These are phyloP conservation scores for Octomys mimax DNA, from an alignment of 2,797 vertebrate genomes.

Conservation along the genomic window DNA sequence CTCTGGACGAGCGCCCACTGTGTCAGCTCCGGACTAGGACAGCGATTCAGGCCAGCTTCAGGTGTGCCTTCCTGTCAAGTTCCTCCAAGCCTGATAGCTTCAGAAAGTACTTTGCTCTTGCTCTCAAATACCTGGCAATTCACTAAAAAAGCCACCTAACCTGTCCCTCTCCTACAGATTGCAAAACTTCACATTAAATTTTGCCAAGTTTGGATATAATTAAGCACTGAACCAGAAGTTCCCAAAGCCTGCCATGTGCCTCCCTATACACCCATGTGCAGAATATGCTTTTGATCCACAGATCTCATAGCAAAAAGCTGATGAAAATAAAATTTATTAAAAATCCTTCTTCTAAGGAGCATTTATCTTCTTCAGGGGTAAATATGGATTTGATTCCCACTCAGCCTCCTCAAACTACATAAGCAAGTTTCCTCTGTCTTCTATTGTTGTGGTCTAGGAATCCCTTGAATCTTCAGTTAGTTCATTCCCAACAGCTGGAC, in stretches of 20 bases:
- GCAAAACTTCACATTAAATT: constrained; percentile 53
- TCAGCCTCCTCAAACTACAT: constrained; percentile 37
- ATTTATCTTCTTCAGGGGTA: constrained; percentile 69
- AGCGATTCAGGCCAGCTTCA: not conserved
- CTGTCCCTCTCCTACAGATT: constrained; percentile 7
- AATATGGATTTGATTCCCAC: constrained; percentile 77
- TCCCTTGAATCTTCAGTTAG: not conserved
- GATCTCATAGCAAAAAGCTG: constrained; percentile 69
- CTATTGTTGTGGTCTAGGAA: constrained; percentile 34
- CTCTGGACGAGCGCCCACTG: not conserved
- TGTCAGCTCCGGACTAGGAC: not conserved
- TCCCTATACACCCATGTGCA: constrained; percentile 46
- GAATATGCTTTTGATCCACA: constrained; percentile 76
- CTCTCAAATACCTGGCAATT: not conserved
- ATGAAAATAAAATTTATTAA: constrained; percentile 60
- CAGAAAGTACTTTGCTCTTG: constrained; percentile 7
- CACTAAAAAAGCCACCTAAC: constrained; percentile 1
- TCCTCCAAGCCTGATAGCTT: not conserved
- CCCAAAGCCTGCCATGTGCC: constrained; percentile 50
- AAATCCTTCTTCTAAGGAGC: constrained; percentile 58
- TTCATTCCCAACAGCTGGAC: not conserved
- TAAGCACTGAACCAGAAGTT: constrained; percentile 55
- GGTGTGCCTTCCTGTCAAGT: constrained; percentile 27
- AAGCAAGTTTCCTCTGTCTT: constrained; percentile 39
- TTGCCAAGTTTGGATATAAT: constrained; percentile 68